Evolutionary conservation across 2,113 vertebrate species (phyloP).

Genomic region (Meriones unguiculatus): DNA sequence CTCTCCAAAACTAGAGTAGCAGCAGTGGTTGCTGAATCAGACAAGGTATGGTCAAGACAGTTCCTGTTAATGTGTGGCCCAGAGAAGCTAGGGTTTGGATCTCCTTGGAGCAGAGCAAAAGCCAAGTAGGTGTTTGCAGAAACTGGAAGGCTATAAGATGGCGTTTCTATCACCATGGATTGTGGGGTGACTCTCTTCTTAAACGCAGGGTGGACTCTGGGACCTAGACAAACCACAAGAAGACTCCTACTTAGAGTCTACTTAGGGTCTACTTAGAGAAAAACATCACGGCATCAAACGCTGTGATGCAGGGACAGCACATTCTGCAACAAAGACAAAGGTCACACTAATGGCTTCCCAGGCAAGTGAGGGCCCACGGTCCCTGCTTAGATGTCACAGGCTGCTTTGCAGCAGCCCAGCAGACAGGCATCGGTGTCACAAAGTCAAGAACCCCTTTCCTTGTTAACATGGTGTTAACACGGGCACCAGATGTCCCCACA

Average conservation of each 20-base stretch:
- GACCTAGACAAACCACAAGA: background rate
- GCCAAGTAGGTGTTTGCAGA: background rate
- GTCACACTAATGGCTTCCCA: background rate
- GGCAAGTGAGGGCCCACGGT: background rate
- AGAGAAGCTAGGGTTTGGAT: background rate
- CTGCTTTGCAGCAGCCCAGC: background rate
- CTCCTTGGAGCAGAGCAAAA: background rate
- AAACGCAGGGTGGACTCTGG: background rate
- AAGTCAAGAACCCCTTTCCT: background rate
- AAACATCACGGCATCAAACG: fast-evolving
- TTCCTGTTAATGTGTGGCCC: background rate
- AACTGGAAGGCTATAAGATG: background rate
- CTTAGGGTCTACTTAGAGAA: background rate
- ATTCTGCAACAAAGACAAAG: background rate
- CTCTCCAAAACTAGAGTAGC: background rate
- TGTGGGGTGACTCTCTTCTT: background rate
- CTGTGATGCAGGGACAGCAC: background rate
- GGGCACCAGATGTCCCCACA: background rate
- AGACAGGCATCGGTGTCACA: background rate
- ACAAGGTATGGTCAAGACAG: background rate
- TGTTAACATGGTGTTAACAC: background rate
- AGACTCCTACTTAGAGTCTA: background rate
- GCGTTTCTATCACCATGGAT: background rate
- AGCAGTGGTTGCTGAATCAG: background rate
- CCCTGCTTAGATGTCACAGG: background rate